These are phyloP conservation scores for Anseranas semipalmata DNA, from an alignment of 2,113 vertebrate genomes.

Conservation along the genomic window DNA sequence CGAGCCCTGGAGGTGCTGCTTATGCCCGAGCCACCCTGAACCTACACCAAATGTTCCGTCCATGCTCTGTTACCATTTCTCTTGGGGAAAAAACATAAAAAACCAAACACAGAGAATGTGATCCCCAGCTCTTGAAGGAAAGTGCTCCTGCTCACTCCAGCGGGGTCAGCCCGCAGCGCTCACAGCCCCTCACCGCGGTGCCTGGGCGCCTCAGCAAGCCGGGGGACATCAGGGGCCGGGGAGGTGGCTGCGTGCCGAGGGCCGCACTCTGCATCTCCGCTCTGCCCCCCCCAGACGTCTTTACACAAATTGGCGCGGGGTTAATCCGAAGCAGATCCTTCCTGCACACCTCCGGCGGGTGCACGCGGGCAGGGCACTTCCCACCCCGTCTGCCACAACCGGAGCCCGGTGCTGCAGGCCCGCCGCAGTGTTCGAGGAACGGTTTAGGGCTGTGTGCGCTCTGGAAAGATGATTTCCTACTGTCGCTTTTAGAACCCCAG, in stretches of 20 bases:
- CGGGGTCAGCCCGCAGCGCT: accelerated
- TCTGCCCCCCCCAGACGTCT: background rate
- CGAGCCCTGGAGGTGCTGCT: accelerated
- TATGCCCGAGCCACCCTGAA: accelerated
- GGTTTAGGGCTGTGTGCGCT: background rate
- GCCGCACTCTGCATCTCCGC: background rate
- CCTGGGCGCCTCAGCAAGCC: background rate
- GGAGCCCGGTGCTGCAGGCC: background rate
- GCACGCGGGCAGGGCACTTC: background rate
- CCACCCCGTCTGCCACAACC: background rate
- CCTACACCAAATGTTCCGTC: accelerated
- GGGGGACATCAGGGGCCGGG: background rate
- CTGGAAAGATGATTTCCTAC: background rate
- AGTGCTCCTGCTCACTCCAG: accelerated
- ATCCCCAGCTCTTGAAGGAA: accelerated
- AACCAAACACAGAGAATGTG: background rate
- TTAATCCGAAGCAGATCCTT: background rate
- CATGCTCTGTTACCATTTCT: accelerated
- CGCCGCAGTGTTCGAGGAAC: background rate
- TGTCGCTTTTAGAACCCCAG: background rate
- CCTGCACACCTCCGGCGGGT: background rate
- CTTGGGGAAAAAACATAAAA: background rate
- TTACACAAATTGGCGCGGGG: background rate
- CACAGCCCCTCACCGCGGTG: background rate
- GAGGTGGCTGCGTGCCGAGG: background rate